A percentile compares a stretch with the other conserved stretches of the same genome.
Evolutionary conservation across 2,888 invertebrate genomes (phyloP).

Genomic region (Corythucha ciliata): DNA sequence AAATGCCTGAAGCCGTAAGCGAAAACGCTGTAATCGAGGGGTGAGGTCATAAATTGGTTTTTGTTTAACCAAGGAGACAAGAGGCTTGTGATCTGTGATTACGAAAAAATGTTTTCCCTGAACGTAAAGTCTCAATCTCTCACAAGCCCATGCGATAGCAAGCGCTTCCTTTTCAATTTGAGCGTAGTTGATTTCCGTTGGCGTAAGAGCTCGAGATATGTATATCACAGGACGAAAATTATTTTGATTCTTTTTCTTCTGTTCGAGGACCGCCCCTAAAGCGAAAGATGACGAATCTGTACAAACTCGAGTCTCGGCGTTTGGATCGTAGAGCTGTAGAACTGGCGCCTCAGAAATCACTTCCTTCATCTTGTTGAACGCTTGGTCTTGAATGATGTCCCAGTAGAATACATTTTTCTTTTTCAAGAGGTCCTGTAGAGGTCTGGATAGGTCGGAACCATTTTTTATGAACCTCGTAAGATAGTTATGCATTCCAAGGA

Average conservation of each 20-base stretch:
- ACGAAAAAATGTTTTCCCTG: conserved; percentile 30
- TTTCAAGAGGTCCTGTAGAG: not conserved
- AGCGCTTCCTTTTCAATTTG: conserved; percentile 20
- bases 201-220: conserved; percentile 18
- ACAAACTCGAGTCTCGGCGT: conserved; percentile 31
- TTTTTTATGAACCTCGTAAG: conserved; percentile 22
- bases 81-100: conserved; percentile 3
- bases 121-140: conserved; percentile 39
- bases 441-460: not conserved
- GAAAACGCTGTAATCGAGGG: conserved; percentile 39
- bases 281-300: conserved; percentile 33
- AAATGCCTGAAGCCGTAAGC: conserved; percentile 37
- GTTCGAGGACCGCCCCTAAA: conserved; percentile 36
- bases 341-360: not conserved
- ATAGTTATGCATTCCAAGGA: conserved; percentile 26
- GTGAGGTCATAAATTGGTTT: conserved; percentile 39
- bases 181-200: conserved; percentile 21
- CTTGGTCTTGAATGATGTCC: not conserved
- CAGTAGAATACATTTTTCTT: conserved; percentile 3
- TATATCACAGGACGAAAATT: no score
- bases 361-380: conserved; percentile 21
- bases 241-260: conserved; percentile 35
- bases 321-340: conserved; percentile 11
- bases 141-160: conserved; percentile 36
- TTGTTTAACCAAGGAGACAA: conserved; percentile 37